Base-by-base conservation (phyloP, 2,888 invertebrate genomes). In the Lysandra bellargus region DNA sequence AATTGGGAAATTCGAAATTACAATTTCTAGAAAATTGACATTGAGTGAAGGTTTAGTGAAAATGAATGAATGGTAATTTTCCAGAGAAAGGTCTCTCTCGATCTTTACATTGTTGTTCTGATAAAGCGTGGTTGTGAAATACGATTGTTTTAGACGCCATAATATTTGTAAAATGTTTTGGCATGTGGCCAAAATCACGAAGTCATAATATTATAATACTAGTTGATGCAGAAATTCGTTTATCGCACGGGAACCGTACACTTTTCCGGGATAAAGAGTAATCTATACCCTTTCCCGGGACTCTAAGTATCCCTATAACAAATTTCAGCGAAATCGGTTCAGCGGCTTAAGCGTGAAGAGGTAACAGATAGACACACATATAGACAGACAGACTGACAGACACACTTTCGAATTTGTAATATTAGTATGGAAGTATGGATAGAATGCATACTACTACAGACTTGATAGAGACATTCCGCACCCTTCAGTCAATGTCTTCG, bases 1-100 rank as follows among this genome's bases (percentile, higher is more conserved):
- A 76, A 76, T 7, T 12, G 53, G 12, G 49, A 57, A 49, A 76
- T 49, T 76, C 33, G 49, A 76, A 49, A 53, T 53, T 76, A 53
- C 30, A 33, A 57, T 76, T 76, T 76, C 76, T 76, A 53, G 49
- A 75, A 12, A 14, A 17, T 75, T 75, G 33, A 69, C 75, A 75
- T 30, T 75, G 49, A 75, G 23, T 75, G 44, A 75, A 77, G 33
- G 69, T 69, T 69, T 37, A 5, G 69, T 69, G 33, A 69, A 69
- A 69, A 69, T 37, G 33, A 69, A 69, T 33, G 69, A 33, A 33
- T 69, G 33, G 33, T 37, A 69, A 69, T 69, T 69, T 30, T 69
- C 64, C 30, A 69, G 30, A 9, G 64, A 64, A 23, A 64, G 9
- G 3, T 61, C 23, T 23, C 57, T 57, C 57, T 17, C 57, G 4